Evolutionary conservation across 2,113 vertebrate species (phyloP).

Genomic region (Psittacula cyanocephala): DNA sequence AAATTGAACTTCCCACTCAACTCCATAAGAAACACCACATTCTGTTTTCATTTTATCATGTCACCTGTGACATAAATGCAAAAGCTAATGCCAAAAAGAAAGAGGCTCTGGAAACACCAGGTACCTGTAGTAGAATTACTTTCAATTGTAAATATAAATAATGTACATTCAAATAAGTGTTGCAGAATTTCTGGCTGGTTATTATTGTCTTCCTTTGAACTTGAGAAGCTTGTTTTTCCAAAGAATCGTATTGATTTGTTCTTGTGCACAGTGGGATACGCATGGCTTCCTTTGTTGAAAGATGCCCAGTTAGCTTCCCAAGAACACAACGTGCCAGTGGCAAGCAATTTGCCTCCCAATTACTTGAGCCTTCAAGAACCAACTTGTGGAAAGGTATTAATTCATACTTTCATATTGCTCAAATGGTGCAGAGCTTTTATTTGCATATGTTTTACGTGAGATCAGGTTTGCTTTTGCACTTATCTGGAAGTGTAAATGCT

Average conservation of each 20-base stretch:
- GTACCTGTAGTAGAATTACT: conserved; percentile 72
- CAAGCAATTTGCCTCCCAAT: conserved; percentile 84
- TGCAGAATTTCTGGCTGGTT: conserved; percentile 19
- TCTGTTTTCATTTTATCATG: conserved; percentile 96
- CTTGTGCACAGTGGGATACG: conserved; percentile 85
- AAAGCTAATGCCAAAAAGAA: conserved; percentile 97
- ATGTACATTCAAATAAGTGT: conserved; percentile 14
- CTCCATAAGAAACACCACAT: conserved; percentile 97
- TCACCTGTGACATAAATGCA: conserved; percentile 98
- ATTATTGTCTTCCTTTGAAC: conserved; percentile 5
- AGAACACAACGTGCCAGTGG: conserved; percentile 88
- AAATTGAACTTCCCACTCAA: conserved; percentile 95
- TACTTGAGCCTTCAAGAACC: conserved; percentile 91
- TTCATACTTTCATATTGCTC: neutral
- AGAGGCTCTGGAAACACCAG: conserved; percentile 93
- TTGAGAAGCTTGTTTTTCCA: neutral
- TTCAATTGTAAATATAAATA: conserved; percentile 17
- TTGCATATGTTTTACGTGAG: neutral
- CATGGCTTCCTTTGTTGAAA: conserved; percentile 92
- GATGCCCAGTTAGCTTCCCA: conserved; percentile 88
- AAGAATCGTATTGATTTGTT: conserved; percentile 7
- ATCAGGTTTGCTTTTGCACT: neutral
- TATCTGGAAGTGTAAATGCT: neutral
- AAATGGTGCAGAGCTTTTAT: accelerated
- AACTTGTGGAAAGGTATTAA: conserved; percentile 83